These are phyloP conservation scores for Perccottus glenii DNA, from an alignment of 2,113 vertebrate species.

Conservation along the genomic window DNA sequence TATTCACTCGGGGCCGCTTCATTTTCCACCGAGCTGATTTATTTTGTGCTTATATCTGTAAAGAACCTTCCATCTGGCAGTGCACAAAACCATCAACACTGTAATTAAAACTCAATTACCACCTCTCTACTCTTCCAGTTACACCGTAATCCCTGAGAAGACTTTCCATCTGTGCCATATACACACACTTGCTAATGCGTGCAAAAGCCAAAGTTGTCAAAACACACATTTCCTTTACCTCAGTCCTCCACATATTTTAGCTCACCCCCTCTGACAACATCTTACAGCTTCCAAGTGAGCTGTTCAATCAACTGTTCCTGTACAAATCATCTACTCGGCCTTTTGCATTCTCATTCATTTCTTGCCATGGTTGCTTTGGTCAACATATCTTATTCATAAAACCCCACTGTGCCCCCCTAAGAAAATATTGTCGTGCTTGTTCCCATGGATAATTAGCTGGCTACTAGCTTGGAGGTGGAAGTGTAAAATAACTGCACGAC, in stretches of 20 bases:
- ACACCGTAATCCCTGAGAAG: conserved; percentile 90
- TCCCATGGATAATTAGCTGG: too few relatives aligned
- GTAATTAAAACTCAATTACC: conserved; percentile 99
- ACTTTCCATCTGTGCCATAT: conserved; percentile 93
- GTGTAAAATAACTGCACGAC: too few relatives aligned
- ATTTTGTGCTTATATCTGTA: conserved; percentile 89
- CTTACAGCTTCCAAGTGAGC: conserved; percentile 64
- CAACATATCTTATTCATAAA: conserved; percentile 36
- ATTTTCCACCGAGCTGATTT: conserved; percentile 82
- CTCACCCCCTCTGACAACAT: conserved; percentile 57
- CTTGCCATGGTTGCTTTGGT: conserved; percentile 47
- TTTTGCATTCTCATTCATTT: conserved; percentile 37
- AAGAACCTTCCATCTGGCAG: conserved; percentile 95
- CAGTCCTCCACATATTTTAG: conserved; percentile 22
- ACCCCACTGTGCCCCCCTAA: neutral
- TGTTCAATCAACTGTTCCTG: conserved; percentile 58
- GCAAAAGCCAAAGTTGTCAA: conserved; percentile 2
- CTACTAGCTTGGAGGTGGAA: too few relatives aligned
- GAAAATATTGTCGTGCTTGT: too few relatives aligned
- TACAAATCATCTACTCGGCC: conserved; percentile 66
- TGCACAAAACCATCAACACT: conserved; percentile 92
- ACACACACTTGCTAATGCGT: conserved; percentile 14
- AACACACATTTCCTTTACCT: conserved; percentile 8
- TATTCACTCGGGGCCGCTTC: conserved; percentile 59
- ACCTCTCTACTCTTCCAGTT: conserved; percentile 83